Base-by-base conservation (phyloP, 2,888 invertebrate genomes). In the Drosophila anomalata region DNA sequence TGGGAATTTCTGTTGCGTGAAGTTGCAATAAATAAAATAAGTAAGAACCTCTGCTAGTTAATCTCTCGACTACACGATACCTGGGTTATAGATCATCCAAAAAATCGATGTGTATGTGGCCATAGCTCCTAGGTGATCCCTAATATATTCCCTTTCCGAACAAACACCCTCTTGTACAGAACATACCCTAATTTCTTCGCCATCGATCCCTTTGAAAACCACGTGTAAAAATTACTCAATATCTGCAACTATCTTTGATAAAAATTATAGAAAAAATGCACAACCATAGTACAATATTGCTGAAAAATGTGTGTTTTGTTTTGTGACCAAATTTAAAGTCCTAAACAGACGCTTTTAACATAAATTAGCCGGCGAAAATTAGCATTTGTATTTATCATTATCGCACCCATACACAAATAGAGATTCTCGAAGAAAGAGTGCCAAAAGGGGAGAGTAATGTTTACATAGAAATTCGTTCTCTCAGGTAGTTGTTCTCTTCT, bases 21-120 rank as follows among this genome's bases (percentile, higher is more conserved):
- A 85, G 87, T 87, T 85, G 87, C 85, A 81, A 66, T 85, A 55
- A 53, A 50, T 46, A 29, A 79, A 83, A 77, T 80, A 80, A 87
- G 78, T 79, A 81, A 71, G 52, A 73, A 68, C 66, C 50, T 70
- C 73, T 17, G 20, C 4, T 70, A 78, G 7, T 33, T 33, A 0
- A 33, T 33, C 36, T 36, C n/a, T 36, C n/a, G 36, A 36, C 36
- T 36, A 36, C 2, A 7, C 2, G 36, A 36, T 36, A 14, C 36
- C 14, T 6, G 6, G 36, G 1, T 12, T 4, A n/a, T 4, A 12
- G 33, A 33, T n/a, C 4, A 33, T 33, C 5, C 5, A 5, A n/a
- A n/a, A 5, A 33, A 9, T 2, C 29, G 3, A 24, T 4, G 22
- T 24, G 3, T 24, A 5, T 24, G 5, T 4, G 4, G 22, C 3